These are phyloP conservation scores for Neosilurus mollespiculum DNA, from an alignment of 2,797 vertebrate genomes.

Conservation along the genomic window DNA sequence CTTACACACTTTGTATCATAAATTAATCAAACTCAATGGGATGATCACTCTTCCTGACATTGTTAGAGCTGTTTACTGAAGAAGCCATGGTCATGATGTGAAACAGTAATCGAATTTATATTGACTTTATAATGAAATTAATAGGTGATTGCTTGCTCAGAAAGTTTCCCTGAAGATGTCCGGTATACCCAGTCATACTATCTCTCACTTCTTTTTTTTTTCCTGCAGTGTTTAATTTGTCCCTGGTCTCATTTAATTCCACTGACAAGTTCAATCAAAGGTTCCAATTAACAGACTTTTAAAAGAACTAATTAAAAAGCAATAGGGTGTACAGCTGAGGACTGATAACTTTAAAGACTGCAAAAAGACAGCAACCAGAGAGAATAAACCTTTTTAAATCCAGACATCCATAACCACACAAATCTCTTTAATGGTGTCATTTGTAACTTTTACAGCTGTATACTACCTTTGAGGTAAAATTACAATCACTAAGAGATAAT, in stretches of 20 bases:
- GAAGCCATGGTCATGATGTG: constrained; percentile 23
- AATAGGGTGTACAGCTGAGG: neutral
- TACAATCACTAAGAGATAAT: neutral
- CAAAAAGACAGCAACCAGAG: neutral
- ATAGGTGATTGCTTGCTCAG: neutral
- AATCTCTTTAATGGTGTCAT: neutral
- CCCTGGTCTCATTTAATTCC: constrained; percentile 8
- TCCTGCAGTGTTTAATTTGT: constrained; percentile 36
- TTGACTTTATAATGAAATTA: neutral
- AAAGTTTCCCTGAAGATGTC: neutral
- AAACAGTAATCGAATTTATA: neutral
- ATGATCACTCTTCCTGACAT: constrained; percentile 19
- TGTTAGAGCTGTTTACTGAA: constrained; percentile 23
- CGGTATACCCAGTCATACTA: neutral
- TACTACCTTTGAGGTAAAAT: neutral
- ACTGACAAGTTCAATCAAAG: constrained; percentile 27
- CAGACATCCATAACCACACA: neutral
- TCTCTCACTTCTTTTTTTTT: neutral
- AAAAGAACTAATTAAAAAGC: constrained; percentile 25
- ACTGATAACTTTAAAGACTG: neutral
- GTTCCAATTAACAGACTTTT: constrained; percentile 34
- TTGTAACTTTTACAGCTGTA: neutral
- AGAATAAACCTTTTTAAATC: neutral
- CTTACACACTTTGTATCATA: neutral
- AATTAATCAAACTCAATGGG: constrained; percentile 10